phyloP scores from a whole-genome alignment of 1,140 invertebrate genomes.

The Panulirus ornatus region DNA sequence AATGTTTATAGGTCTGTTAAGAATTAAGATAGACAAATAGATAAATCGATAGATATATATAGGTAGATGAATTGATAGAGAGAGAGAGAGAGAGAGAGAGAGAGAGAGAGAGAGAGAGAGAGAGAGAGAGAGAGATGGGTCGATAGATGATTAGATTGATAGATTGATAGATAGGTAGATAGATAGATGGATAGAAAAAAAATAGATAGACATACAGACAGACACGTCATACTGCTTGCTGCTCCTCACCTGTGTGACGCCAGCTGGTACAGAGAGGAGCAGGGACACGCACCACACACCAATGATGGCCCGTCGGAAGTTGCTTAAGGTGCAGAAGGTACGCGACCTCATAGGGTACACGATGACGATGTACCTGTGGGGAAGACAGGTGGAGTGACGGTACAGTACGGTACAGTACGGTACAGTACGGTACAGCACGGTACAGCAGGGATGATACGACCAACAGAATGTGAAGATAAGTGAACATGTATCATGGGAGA shows the following conservation, averaged over 20 bases:
- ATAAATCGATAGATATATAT: too few relatives aligned
- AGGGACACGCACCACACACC: slow-evolving; percentile 78
- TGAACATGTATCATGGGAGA: too few relatives aligned
- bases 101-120: not conserved
- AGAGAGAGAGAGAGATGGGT: not conserved
- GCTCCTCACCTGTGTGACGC: slow-evolving; percentile 77
- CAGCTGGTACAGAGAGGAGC: slow-evolving; percentile 77
- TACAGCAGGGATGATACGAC: too few relatives aligned
- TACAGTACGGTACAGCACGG: not conserved
- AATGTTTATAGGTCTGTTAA: too few relatives aligned
- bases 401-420: not conserved
- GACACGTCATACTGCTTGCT: not conserved
- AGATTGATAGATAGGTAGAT: not conserved
- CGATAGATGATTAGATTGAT: too few relatives aligned
- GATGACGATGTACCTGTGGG: slow-evolving; percentile 79
- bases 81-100: not conserved
- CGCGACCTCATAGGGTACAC: slow-evolving; percentile 79
- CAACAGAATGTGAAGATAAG: too few relatives aligned
- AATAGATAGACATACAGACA: not conserved
- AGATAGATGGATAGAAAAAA: not conserved
- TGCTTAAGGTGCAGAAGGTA: slow-evolving; percentile 79
- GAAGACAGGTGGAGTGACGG: not conserved
- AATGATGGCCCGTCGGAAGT: slow-evolving; percentile 78
- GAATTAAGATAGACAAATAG: too few relatives aligned
- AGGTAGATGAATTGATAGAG: too few relatives aligned